Percentiles rank a stretch among this genome's conserved stretches.
Evolutionary conservation across 2,797 vertebrate genomes (phyloP).

Genomic region (Amniataba percoides): DNA sequence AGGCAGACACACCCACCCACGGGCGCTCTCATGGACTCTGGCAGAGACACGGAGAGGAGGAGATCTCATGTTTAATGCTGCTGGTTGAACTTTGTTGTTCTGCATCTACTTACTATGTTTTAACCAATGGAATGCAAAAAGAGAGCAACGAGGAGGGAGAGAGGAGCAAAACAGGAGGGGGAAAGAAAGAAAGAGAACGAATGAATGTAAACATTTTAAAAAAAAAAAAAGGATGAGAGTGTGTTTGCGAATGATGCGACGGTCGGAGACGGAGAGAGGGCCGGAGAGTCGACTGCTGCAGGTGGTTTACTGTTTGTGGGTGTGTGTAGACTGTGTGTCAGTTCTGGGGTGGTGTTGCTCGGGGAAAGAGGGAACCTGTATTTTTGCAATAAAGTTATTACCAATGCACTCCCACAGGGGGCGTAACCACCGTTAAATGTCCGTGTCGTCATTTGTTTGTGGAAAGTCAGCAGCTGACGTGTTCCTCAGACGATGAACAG

Average conservation of each 20-base stretch:
- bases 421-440: slow-evolving; percentile 79
- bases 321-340: slow-evolving; percentile 76
- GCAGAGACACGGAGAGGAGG: slow-evolving; percentile 50
- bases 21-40: slow-evolving; percentile 67
- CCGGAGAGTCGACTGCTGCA: slow-evolving; percentile 14
- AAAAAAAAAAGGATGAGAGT: slow-evolving; percentile 46
- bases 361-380: slow-evolving; percentile 90
- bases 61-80: slow-evolving; percentile 75
- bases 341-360: slow-evolving; percentile 84
- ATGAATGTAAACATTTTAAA: slow-evolving; percentile 73
- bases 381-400: slow-evolving; percentile 94
- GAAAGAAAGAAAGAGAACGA: slow-evolving; percentile 43
- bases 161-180: background rate
- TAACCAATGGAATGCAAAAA: slow-evolving; percentile 68
- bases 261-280: slow-evolving; percentile 20
- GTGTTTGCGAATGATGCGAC: slow-evolving; percentile 48
- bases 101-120: slow-evolving; percentile 71
- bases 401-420: slow-evolving; percentile 87
- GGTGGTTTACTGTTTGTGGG: slow-evolving; percentile 65
- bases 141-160: slow-evolving; percentile 49
- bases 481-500: too few species aligned
- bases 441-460: slow-evolving; percentile 51
- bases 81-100: slow-evolving; percentile 78
- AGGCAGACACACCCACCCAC: slow-evolving; percentile 77
- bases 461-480: background rate